These are phyloP conservation scores for Drosophila lacteicornis DNA, from an alignment of 1,140 invertebrate genomes.

Conservation along the genomic window DNA sequence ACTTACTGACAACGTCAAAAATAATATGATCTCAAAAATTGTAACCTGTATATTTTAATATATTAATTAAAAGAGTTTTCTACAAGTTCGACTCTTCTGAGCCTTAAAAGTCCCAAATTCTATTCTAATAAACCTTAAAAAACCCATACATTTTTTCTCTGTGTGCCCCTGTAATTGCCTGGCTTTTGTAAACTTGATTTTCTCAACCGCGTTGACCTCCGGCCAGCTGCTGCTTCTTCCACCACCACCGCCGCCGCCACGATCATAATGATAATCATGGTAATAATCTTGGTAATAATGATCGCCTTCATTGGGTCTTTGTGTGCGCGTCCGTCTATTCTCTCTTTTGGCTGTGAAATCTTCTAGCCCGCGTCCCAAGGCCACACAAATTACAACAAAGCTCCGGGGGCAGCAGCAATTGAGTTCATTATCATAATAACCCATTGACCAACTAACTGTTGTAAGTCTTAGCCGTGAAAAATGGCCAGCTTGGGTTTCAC, in stretches of 20 bases:
- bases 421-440: slow-evolving; percentile 83
- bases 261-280: slow-evolving; percentile 41
- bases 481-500: slow-evolving; percentile 2
- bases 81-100: background rate
- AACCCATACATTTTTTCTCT: slow-evolving; percentile 16
- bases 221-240: slow-evolving; percentile 43
- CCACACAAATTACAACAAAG: slow-evolving; percentile 74
- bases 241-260: background rate
- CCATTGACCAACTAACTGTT: slow-evolving; percentile 76
- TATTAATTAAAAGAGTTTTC: background rate
- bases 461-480: slow-evolving; percentile 33
- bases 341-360: slow-evolving; percentile 68
- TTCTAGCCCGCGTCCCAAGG: slow-evolving; percentile 64
- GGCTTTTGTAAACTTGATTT: slow-evolving; percentile 75
- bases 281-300: slow-evolving; percentile 45
- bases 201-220: slow-evolving; percentile 72
- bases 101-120: background rate
- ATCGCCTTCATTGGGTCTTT: slow-evolving; percentile 29
- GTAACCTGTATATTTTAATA: too few species aligned
- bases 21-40: too few species aligned
- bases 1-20: too few species aligned
- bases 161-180: slow-evolving; percentile 62
- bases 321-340: slow-evolving; percentile 39
- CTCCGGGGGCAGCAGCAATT: slow-evolving; percentile 58
- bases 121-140: background rate